Conservation (phyloP, 2,888 invertebrate genomes). For the Leucophora obtusa region DNA sequence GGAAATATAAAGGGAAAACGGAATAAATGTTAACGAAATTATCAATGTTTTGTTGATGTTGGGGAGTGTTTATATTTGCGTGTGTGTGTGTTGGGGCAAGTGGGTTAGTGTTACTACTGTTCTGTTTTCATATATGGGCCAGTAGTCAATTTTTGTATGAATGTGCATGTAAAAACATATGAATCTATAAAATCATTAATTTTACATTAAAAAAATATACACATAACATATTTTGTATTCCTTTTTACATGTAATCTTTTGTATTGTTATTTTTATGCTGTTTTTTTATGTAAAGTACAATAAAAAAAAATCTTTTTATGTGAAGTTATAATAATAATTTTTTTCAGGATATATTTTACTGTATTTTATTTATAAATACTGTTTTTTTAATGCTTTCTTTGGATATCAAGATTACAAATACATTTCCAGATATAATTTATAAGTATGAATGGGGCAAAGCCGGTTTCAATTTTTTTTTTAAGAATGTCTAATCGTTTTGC, state of each 20-base stretch:
- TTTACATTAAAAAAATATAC: constrained; percentile 13
- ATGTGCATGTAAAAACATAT: background rate
- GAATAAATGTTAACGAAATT: constrained; percentile 13
- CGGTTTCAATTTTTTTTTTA: too few species aligned
- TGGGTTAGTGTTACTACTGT: background rate
- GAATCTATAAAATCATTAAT: constrained; percentile 40
- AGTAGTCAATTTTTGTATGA: constrained; percentile 10
- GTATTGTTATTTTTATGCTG: background rate
- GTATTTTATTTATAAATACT: too few species aligned
- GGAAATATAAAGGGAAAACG: background rate
- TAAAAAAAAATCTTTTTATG: too few species aligned
- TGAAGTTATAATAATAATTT: too few species aligned
- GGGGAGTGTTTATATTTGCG: too few species aligned
- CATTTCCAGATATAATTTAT: too few species aligned
- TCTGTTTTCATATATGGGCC: constrained; percentile 6
- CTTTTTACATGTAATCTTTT: background rate
- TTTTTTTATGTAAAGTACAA: too few species aligned
- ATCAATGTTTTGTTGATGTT: background rate
- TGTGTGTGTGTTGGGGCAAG: background rate
- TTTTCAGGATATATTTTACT: too few species aligned
- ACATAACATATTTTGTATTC: constrained; percentile 21
- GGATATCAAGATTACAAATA: too few species aligned
- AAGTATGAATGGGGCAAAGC: too few species aligned
- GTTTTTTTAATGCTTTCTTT: too few species aligned
- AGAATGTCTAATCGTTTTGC: too few species aligned